phyloP scores from a whole-genome alignment of 2,797 vertebrate genomes.

The Simalia tracyae region DNA sequence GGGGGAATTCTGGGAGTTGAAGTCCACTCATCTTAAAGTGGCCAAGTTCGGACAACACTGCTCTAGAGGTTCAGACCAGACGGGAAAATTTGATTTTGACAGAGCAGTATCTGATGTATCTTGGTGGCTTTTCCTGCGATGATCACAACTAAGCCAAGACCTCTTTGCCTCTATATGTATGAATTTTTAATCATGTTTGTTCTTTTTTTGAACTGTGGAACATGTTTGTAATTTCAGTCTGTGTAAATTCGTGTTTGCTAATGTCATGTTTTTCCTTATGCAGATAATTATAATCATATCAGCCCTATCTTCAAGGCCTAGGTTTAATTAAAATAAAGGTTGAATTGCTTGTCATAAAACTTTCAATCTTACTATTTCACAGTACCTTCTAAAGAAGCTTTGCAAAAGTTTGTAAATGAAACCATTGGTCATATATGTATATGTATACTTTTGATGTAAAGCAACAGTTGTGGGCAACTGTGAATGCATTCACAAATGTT shows the following conservation, averaged over 20 bases:
- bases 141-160: neutral
- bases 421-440: neutral
- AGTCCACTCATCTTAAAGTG: too few relatives aligned
- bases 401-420: neutral
- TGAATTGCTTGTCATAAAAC: neutral
- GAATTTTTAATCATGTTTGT: neutral
- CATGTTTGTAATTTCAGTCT: neutral
- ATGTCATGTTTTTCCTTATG: neutral
- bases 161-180: neutral
- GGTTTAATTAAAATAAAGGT: accelerated
- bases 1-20: too few relatives aligned
- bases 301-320: neutral
- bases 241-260: neutral
- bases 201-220: neutral
- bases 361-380: neutral
- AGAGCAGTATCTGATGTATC: neutral
- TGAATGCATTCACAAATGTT: neutral
- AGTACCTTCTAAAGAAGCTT: neutral
- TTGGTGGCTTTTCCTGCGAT: neutral
- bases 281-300: neutral
- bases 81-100: neutral
- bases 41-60: too few relatives aligned
- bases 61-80: neutral
- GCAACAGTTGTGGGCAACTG: neutral
- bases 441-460: neutral